Evolutionary conservation across 2,888 invertebrate genomes (phyloP).

Genomic region (Drosophila meridionalis): DNA sequence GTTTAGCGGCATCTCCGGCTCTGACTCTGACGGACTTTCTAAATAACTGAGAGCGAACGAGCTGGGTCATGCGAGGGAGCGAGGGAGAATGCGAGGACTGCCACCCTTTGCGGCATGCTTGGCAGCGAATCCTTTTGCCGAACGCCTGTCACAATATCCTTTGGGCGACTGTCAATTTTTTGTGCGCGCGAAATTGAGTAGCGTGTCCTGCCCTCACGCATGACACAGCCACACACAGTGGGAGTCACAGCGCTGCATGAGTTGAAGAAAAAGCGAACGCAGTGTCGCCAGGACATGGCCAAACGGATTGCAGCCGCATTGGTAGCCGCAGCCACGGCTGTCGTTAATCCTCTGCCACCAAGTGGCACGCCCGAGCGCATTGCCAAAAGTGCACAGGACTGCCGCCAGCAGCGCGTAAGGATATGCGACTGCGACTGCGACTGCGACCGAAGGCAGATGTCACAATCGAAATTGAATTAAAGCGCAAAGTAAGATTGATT

Average conservation of each 20-base stretch:
- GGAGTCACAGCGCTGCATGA: constrained; percentile 28
- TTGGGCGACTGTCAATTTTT: constrained; percentile 74
- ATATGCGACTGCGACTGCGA: constrained; percentile 29
- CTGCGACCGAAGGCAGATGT: constrained; percentile 83
- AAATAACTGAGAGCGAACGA: constrained; percentile 55
- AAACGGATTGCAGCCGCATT: constrained; percentile 69
- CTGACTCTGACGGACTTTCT: constrained; percentile 54
- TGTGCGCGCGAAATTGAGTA: constrained; percentile 55
- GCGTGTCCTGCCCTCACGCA: constrained; percentile 67
- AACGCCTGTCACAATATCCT: constrained; percentile 78
- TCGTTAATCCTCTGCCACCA: constrained; percentile 72
- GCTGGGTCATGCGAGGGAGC: constrained; percentile 11
- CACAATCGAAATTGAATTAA: constrained; percentile 85
- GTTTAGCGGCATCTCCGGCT: constrained; percentile 62
- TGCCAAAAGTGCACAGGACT: constrained; percentile 71
- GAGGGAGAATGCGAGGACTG: constrained; percentile 26
- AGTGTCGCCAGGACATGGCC: constrained; percentile 52
- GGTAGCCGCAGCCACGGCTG: constrained; percentile 52
- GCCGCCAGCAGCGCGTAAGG: constrained; percentile 39
- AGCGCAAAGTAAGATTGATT: constrained; percentile 85
- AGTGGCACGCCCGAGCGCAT: constrained; percentile 78
- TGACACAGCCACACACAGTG: constrained; percentile 51
- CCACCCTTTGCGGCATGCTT: constrained; percentile 64
- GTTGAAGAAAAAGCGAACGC: constrained; percentile 29
- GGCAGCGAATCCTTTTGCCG: constrained; percentile 66